Percentiles rank a stretch among this genome's conserved stretches.
Evolutionary conservation across 2,113 vertebrate species (phyloP).

Genomic region (Nothobranchius kuhntae): DNA sequence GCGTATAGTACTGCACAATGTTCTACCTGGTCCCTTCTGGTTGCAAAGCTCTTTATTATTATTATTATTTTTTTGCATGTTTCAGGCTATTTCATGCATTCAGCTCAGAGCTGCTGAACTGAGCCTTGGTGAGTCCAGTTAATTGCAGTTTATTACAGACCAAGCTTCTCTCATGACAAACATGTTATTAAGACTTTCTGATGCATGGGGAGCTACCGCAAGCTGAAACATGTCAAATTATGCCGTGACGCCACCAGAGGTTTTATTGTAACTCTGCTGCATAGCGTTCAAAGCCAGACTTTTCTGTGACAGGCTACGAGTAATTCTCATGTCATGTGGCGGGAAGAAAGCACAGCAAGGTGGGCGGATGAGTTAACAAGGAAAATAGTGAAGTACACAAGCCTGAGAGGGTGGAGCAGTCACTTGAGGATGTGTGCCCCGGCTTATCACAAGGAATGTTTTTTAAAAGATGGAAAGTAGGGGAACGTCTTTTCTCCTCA

Average conservation of each 20-base stretch:
- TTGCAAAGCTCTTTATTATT: no score
- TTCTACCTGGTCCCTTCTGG: no score
- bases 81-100: constrained; percentile 15
- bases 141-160: constrained; percentile 35
- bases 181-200: constrained; percentile 55
- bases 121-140: constrained; percentile 37
- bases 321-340: constrained; percentile 32
- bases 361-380: constrained; percentile 30
- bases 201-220: constrained; percentile 19
- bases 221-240: constrained; percentile 45
- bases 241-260: constrained; percentile 23
- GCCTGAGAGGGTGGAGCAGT: background rate
- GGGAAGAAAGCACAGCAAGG: constrained; percentile 11
- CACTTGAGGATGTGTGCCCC: background rate
- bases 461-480: no score
- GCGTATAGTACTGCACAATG: no score
- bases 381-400: constrained; percentile 12
- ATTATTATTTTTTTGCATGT: background rate
- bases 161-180: constrained; percentile 32
- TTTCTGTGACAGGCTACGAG: constrained; percentile 25
- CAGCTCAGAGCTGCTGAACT: constrained; percentile 13
- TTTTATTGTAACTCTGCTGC: constrained; percentile 15
- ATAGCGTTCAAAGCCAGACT: background rate
- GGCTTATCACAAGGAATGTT: background rate
- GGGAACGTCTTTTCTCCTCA: background rate